Evolutionary conservation across 1,140 invertebrate species (phyloP).

Genomic region (Cyclina sinensis): DNA sequence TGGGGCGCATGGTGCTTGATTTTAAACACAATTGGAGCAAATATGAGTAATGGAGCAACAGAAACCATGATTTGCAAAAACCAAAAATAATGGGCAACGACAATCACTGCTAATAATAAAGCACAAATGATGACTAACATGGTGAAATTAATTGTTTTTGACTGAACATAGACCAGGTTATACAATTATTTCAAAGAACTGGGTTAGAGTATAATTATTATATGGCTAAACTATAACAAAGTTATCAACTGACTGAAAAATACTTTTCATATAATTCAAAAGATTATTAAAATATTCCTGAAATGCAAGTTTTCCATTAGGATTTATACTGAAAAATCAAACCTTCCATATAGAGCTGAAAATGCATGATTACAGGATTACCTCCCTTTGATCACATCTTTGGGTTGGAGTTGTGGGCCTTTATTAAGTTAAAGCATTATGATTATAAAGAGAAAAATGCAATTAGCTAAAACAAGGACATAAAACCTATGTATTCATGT

Average conservation of each 20-base stretch:
- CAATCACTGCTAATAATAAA: slow-evolving; percentile 28
- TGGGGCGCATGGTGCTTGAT: not conserved
- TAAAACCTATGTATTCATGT: slow-evolving; percentile 62
- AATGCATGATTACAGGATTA: slow-evolving; percentile 64
- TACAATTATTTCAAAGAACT: slow-evolving; percentile 38
- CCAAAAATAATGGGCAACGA: slow-evolving; percentile 33
- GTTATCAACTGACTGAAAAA: slow-evolving; percentile 20
- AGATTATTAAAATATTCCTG: slow-evolving; percentile 50
- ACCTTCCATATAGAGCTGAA: slow-evolving; percentile 56
- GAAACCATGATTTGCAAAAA: slow-evolving; percentile 44
- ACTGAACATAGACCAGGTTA: slow-evolving; percentile 11
- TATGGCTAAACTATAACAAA: slow-evolving; percentile 34
- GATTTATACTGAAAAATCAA: slow-evolving; percentile 19
- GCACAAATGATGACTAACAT: slow-evolving; percentile 19
- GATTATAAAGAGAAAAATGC: slow-evolving; percentile 67
- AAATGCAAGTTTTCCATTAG: slow-evolving; percentile 49
- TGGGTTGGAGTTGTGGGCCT: slow-evolving; percentile 56
- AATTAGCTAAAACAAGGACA: slow-evolving; percentile 68
- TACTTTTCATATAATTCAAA: not conserved
- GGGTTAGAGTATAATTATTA: slow-evolving; percentile 4
- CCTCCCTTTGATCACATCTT: slow-evolving; percentile 59
- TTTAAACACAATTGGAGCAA: slow-evolving; percentile 27
- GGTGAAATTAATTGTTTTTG: slow-evolving; percentile 15
- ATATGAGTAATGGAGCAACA: slow-evolving; percentile 32
- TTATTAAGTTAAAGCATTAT: slow-evolving; percentile 64